phyloP scores from a whole-genome alignment of 2,113 vertebrate genomes.

The Amazona vittata region DNA sequence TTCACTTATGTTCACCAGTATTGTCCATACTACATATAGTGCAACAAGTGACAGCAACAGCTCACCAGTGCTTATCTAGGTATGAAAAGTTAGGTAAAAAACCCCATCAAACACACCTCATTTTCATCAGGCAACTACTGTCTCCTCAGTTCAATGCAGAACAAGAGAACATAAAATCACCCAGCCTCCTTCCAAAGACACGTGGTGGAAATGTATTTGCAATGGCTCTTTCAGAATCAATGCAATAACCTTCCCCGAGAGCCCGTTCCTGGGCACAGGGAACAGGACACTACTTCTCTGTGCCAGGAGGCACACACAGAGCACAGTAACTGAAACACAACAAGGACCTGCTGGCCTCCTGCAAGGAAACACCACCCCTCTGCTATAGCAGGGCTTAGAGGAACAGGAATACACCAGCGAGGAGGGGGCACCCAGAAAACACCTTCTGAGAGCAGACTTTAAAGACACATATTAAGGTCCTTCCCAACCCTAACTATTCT shows the following conservation, averaged over 20 bases:
- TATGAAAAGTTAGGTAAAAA: not conserved
- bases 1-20: not conserved
- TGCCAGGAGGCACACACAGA: not conserved
- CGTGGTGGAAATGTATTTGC: not conserved
- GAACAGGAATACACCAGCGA: not conserved
- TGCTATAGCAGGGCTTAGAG: not conserved
- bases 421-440: not conserved
- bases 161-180: not conserved
- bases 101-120: not conserved
- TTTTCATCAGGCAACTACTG: not conserved
- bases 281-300: not conserved
- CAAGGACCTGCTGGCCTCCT: not conserved
- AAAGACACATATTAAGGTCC: not conserved
- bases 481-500: too few relatives aligned
- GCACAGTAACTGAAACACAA: not conserved
- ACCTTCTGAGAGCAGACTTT: fast-evolving
- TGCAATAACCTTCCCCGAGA: not conserved
- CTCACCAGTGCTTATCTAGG: not conserved
- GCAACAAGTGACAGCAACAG: not conserved
- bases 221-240: not conserved
- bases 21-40: not conserved
- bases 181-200: not conserved
- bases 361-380: too few relatives aligned
- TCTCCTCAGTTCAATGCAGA: not conserved
- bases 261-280: not conserved